Evolutionary conservation across 2,888 invertebrate species (phyloP), one percentile per base, ranked within the genome.

Genomic region (Ametastegia equiseti): DNA sequence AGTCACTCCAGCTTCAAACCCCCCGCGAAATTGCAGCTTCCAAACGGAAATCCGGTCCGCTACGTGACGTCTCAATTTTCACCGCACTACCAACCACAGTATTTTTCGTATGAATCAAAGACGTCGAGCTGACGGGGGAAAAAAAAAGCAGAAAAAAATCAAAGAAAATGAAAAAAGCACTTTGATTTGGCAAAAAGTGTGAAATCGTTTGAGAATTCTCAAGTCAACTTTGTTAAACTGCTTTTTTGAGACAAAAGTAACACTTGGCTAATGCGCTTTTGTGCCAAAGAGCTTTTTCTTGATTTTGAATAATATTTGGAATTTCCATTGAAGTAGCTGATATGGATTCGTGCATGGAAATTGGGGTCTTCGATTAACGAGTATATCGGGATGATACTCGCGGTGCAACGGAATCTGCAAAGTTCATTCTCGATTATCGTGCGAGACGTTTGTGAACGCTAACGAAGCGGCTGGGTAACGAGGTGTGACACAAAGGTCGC

Each of bases 381-480:
- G n/a, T n/a, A 6, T 30, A 2, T 30, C 27, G 2, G 23, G 50
- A 54, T 50, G 75, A 75, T n/a, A n/a, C n/a, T n/a, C n/a, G 33
- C 33, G n/a, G 9, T 27, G 50, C 19, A 54, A 9, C 19, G 19
- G 19, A 75, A 54, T 36, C 50, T 19, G 36, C 1, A 36, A 36
- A 47, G 47, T 71, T 71, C 71, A 71, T 30, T 75, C 75, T 75
- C 54, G 75, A 75, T 75, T 75, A 75, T 54, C 54, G 75, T 75
- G 23, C 50, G 36, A 75, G 75, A 9, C 54, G 75, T 75, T 75
- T 50, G 36, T 54, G 23, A 75, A 75, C 83, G 87, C 85, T 88
- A 89, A 89, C 89, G 88, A 89, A 89, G 87, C 87, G 84, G 83
- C 79, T 75, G 85, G 84, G 85, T 88, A 88, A 89, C 88, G 89